Base-by-base conservation (phyloP, 2,113 vertebrate species). In the Bostrychus sinensis region DNA sequence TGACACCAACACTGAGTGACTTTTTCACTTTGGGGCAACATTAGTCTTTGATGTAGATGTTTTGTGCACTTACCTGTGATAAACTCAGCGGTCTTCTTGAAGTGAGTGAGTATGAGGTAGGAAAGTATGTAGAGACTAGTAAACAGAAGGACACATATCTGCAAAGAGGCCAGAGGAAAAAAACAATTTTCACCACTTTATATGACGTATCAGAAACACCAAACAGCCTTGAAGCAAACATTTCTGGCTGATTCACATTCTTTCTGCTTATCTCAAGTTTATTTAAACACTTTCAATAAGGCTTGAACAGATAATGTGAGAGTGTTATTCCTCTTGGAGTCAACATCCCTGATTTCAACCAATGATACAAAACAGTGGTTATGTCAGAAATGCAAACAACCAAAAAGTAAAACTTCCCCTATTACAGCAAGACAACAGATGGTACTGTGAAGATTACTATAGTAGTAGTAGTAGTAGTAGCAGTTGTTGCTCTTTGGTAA, bases 111-210 rank as follows among this genome's bases (percentile, higher is more conserved):
- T 85, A 97, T 82, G 72, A 97, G 86, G 83, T 98, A 96, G 78
- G 94, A 97, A 72, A 98, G 79, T 58, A 98, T 93, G 91, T 98
- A 98, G 62, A 99, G 95, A 67, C 92, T 91, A 4, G 90, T 87
- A 16, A 99, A 98, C 67, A 99, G 93, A 72, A 98, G 93, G 5
- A 93, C 83, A 1, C 95, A 99, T 83, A 99, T 98, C 97, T 99
- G 91, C 30, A 61, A 13, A 36, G 20, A 41, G 37, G 7, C 70
- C 13, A 59, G 28, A 19, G 20, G 4, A 13, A 51, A 51, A 48
- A 23, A 6, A 14, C 4, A 14, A n/a, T 50, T 30, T 5, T n/a
- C 17, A 17, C 19, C 3, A 51, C 17, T 70, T 67, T 32, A 26
- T 28, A 3, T 6, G 26, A 23, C 25, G 7, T 30, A 30, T 30